Conservation (phyloP, 1,140 invertebrate genomes). For the Lethrus apterus region DNA sequence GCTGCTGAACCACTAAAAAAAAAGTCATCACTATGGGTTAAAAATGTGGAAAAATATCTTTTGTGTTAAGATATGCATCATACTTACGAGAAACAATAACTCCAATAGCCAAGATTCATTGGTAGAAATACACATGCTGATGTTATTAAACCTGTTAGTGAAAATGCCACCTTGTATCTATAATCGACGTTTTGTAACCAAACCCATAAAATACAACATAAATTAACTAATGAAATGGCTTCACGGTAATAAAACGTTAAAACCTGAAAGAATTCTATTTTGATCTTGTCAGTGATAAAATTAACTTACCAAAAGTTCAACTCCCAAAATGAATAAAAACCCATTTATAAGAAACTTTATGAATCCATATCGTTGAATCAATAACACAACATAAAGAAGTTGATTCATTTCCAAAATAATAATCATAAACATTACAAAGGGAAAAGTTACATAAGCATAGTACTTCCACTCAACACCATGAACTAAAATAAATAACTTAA, state of each 20-base stretch:
- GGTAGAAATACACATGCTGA: too few species aligned
- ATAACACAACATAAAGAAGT: not conserved
- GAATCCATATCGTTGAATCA: not conserved
- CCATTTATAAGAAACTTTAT: not conserved
- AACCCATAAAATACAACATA: too few species aligned
- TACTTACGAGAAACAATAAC: too few species aligned
- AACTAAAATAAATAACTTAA: not conserved
- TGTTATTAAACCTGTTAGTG: too few species aligned
- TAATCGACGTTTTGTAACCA: too few species aligned
- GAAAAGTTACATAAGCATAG: not conserved
- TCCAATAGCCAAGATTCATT: too few species aligned
- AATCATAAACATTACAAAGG: not conserved
- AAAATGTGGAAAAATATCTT: too few species aligned
- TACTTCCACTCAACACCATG: not conserved
- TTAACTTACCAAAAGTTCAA: not conserved
- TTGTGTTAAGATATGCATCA: too few species aligned
- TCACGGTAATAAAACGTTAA: not conserved
- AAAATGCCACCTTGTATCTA: too few species aligned
- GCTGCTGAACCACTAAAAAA: too few species aligned
- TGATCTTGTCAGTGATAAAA: not conserved
- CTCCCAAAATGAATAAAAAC: not conserved
- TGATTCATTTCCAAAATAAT: not conserved
- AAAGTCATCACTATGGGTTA: too few species aligned
- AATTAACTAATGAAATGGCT: too few species aligned
- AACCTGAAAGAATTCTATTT: not conserved